These are phyloP conservation scores for Heterochromis multidens DNA, from an alignment of 2,113 vertebrate genomes.

Conservation along the genomic window DNA sequence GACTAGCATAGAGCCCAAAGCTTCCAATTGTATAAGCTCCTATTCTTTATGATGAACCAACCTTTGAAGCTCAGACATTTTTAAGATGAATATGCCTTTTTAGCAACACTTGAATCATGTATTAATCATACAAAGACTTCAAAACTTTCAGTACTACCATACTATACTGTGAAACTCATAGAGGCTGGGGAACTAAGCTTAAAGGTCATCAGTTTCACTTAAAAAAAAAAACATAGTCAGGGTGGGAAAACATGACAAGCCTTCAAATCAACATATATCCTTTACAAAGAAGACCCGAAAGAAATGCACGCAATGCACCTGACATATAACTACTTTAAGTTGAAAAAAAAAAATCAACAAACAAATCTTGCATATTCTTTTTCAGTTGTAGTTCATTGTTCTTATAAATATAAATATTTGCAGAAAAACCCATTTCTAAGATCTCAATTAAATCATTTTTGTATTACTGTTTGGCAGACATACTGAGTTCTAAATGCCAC, in stretches of 20 bases:
- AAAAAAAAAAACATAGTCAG: neutral
- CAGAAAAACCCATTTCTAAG: neutral
- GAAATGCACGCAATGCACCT: neutral
- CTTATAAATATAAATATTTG: neutral
- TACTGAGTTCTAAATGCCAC: neutral
- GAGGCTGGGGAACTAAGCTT: neutral
- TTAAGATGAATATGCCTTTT: neutral
- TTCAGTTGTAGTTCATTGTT: no score
- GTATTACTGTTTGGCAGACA: neutral
- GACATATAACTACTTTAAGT: neutral
- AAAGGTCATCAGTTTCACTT: neutral
- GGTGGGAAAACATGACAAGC: neutral
- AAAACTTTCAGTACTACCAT: neutral
- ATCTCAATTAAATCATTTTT: neutral
- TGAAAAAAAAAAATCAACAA: neutral
- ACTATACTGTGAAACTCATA: neutral
- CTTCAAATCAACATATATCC: neutral
- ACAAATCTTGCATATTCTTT: neutral
- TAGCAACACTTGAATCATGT: neutral
- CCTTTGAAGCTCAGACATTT: conserved; percentile 11
- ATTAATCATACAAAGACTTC: neutral
- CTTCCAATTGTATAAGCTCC: neutral
- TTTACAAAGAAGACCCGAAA: neutral
- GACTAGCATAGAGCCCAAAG: neutral
- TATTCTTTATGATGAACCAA: neutral